phyloP scores from a whole-genome alignment of 2,888 invertebrate species.

The Micoletzkya japonica region DNA sequence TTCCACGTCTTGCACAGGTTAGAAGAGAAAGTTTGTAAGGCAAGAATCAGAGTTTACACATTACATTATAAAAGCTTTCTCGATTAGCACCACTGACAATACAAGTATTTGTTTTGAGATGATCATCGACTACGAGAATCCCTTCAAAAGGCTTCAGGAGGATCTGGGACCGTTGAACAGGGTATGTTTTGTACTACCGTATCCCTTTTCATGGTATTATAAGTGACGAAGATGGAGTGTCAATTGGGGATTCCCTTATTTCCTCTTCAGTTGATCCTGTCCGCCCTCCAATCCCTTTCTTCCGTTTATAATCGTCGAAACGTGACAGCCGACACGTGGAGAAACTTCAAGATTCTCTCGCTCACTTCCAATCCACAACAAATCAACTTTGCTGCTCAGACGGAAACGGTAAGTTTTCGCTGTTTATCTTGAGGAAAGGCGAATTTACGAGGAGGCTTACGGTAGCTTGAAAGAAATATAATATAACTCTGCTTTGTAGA shows the following conservation, averaged over 20 bases:
- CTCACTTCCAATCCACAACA: constrained; percentile 91
- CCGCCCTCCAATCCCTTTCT: constrained; percentile 84
- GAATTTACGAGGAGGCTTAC: too few relatives aligned
- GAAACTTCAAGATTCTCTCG: constrained; percentile 73
- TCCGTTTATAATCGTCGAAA: constrained; percentile 86
- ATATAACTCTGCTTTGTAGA: constrained; percentile 66
- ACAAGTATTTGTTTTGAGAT: constrained; percentile 87
- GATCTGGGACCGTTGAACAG: constrained; percentile 94
- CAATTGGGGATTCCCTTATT: neutral
- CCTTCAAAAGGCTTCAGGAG: constrained; percentile 89
- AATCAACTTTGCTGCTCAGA: constrained; percentile 87
- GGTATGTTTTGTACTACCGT: constrained; percentile 52
- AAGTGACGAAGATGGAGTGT: neutral
- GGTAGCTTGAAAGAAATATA: neutral
- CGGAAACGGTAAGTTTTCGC: constrained; percentile 74
- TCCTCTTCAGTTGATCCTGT: constrained; percentile 73
- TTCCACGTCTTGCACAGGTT: constrained; percentile 82
- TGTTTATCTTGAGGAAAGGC: neutral
- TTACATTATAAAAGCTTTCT: too few relatives aligned
- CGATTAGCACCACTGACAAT: too few relatives aligned
- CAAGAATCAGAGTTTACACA: too few relatives aligned
- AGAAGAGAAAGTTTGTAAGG: too few relatives aligned
- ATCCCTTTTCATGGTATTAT: neutral
- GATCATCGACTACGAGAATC: constrained; percentile 95
- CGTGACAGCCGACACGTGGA: constrained; percentile 89